Evolutionary conservation across 1,140 invertebrate genomes (phyloP).

Genomic region (Potamilus streckersoni): DNA sequence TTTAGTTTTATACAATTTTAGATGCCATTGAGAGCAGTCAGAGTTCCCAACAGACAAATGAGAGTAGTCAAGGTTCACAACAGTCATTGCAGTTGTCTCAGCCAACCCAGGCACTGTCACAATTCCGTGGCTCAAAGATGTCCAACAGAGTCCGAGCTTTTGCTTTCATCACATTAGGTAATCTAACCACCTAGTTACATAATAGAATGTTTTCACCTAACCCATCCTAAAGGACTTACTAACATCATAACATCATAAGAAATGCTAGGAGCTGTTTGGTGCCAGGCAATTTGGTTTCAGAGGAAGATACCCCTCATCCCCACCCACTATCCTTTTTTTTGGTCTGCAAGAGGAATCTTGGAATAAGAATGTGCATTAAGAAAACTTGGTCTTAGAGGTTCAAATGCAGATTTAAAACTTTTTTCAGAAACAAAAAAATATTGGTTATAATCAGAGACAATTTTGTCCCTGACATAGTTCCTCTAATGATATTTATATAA

Average conservation of each 20-base stretch:
- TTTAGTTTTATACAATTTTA: background rate
- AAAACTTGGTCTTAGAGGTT: no score
- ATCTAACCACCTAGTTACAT: slow-evolving; percentile 1
- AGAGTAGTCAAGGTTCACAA: slow-evolving; percentile 14
- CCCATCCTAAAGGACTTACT: background rate
- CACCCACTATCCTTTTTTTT: background rate
- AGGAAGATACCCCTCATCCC: background rate
- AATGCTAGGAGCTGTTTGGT: background rate
- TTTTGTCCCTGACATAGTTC: background rate
- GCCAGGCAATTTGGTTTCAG: background rate
- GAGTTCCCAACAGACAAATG: background rate
- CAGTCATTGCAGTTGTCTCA: slow-evolving; percentile 8
- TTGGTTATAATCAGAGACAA: no score
- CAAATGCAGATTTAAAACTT: no score
- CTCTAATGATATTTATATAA: background rate
- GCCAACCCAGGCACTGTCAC: slow-evolving; percentile 52
- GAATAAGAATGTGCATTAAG: no score
- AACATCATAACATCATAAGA: background rate
- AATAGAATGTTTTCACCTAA: background rate
- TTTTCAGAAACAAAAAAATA: no score
- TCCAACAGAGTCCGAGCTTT: slow-evolving; percentile 58
- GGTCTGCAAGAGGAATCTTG: no score
- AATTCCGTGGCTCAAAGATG: slow-evolving; percentile 63
- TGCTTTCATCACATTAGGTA: slow-evolving; percentile 65
- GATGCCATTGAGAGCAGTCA: slow-evolving; percentile 4